These are phyloP conservation scores for Pyrgilauda ruficollis DNA, from an alignment of 2,113 vertebrate genomes.

Conservation along the genomic window DNA sequence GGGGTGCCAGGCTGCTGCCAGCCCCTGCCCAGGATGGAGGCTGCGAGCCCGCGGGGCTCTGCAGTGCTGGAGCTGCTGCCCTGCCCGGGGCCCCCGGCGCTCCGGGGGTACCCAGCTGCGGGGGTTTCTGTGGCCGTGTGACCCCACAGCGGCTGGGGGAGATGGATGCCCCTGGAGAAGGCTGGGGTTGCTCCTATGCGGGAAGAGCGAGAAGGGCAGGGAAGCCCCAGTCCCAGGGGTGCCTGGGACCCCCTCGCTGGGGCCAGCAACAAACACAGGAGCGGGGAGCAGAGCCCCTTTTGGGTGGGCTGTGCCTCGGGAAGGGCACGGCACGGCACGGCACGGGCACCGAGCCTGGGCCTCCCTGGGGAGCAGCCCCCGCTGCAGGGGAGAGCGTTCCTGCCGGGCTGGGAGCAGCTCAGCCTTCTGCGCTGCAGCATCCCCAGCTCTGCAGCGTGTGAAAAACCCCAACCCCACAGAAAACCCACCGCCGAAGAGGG, in stretches of 20 bases:
- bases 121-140: neutral
- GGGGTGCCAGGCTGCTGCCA: neutral
- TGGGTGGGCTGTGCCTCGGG: neutral
- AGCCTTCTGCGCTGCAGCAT: neutral
- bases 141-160: rapidly evolving
- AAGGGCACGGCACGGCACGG: neutral
- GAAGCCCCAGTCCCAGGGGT: rapidly evolving
- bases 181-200: neutral
- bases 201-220: rapidly evolving
- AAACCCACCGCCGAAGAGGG: rapidly evolving
- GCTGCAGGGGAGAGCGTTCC: neutral
- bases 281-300: neutral
- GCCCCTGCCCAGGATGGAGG: neutral
- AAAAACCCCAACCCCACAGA: neutral
- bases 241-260: rapidly evolving
- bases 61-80: neutral
- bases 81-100: rapidly evolving
- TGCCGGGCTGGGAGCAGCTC: neutral
- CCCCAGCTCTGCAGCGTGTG: neutral
- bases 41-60: rapidly evolving
- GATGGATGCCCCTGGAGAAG: rapidly evolving
- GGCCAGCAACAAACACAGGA: neutral
- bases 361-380: neutral
- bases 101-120: rapidly evolving
- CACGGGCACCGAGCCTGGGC: no score